These are phyloP conservation scores for Pteruthius melanotis DNA, from an alignment of 2,113 vertebrate species.

Conservation along the genomic window DNA sequence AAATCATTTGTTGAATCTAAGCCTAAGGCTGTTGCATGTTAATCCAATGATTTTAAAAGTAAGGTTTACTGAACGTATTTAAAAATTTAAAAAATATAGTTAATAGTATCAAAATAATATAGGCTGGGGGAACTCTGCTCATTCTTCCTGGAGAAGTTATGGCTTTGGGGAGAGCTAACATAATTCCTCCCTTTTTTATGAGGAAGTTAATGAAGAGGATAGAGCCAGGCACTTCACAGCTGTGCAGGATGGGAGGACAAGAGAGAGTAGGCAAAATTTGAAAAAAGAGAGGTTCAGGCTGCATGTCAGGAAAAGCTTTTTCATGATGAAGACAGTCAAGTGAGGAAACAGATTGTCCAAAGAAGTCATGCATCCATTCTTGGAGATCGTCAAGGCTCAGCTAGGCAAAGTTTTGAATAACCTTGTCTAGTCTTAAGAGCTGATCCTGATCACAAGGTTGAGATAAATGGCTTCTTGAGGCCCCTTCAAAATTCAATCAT, in stretches of 20 bases:
- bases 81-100: neutral
- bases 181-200: neutral
- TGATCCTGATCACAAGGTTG: neutral
- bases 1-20: constrained; percentile 13
- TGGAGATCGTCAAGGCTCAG: neutral
- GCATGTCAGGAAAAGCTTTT: neutral
- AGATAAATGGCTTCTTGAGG: neutral
- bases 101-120: neutral
- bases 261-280: neutral
- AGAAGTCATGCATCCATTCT: neutral
- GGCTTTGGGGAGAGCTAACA: neutral
- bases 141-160: neutral
- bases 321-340: neutral
- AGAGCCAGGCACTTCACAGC: neutral
- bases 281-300: neutral
- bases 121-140: neutral
- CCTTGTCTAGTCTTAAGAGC: neutral
- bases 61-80: neutral
- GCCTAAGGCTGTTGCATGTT: neutral
- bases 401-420: neutral
- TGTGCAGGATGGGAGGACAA: neutral
- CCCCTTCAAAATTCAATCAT: neutral
- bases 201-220: neutral
- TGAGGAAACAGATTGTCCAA: neutral
- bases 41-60: constrained; percentile 3